Conservation (phyloP, 2,113 vertebrate species). For the Thunnus thynnus region DNA sequence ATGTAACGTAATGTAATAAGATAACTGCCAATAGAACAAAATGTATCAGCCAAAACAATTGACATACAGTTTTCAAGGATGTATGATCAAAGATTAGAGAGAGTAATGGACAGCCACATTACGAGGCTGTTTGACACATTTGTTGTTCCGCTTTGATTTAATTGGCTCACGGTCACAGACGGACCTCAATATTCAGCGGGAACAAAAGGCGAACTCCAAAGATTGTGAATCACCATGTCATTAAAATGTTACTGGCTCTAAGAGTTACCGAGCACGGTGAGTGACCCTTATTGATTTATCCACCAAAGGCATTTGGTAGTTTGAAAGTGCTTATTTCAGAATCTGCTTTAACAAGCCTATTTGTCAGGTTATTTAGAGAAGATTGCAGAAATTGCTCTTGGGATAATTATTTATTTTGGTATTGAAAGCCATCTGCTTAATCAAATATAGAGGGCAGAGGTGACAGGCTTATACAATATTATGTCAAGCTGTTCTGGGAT, state of each 20-base stretch:
- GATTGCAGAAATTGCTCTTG: slow-evolving; percentile 36
- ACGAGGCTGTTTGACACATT: slow-evolving; percentile 27
- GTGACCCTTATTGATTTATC: slow-evolving; percentile 37
- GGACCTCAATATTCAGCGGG: not conserved
- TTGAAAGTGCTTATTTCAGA: slow-evolving; percentile 24
- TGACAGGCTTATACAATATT: slow-evolving; percentile 35
- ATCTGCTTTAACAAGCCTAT: slow-evolving; percentile 23
- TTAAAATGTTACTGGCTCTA: slow-evolving; percentile 26
- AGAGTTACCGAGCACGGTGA: not conserved
- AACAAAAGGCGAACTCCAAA: not conserved
- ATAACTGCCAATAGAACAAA: not conserved
- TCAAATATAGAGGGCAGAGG: slow-evolving; percentile 33
- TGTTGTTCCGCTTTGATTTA: slow-evolving; percentile 18
- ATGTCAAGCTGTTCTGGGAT: slow-evolving; percentile 31
- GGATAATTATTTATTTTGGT: slow-evolving; percentile 55
- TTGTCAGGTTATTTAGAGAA: slow-evolving; percentile 39
- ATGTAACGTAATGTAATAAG: too few species aligned
- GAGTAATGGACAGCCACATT: slow-evolving; percentile 18
- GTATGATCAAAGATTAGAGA: slow-evolving; percentile 2
- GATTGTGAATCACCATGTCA: not conserved
- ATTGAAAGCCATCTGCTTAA: slow-evolving; percentile 44
- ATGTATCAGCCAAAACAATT: slow-evolving; percentile 4
- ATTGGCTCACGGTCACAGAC: slow-evolving; percentile 21
- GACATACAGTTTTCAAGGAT: not conserved
- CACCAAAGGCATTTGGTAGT: slow-evolving; percentile 13